phyloP scores from a whole-genome alignment of 2,888 invertebrate species.

The Salpingus planirostris region DNA sequence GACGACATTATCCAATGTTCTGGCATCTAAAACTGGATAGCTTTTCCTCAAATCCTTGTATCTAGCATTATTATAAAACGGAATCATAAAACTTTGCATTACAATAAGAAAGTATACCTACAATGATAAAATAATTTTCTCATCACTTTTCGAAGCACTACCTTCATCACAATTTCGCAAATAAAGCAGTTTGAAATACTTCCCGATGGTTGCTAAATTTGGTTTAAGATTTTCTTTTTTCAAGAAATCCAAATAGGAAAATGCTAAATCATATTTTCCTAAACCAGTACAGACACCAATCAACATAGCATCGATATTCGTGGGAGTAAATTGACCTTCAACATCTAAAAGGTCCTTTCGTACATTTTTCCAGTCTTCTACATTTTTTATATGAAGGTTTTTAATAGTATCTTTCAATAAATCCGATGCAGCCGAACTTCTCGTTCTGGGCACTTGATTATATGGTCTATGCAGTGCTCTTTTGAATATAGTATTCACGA shows the following conservation, averaged over 20 bases:
- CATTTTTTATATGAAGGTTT: constrained; percentile 10
- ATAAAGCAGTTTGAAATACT: constrained; percentile 49
- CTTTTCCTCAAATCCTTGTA: constrained; percentile 42
- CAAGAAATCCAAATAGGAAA: constrained; percentile 52
- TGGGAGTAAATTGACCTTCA: constrained; percentile 33
- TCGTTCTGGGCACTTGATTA: too few relatives aligned
- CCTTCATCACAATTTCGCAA: constrained; percentile 27
- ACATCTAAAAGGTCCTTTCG: constrained; percentile 41
- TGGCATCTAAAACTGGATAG: constrained; percentile 51
- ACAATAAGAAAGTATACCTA: too few relatives aligned
- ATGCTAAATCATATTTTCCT: constrained; percentile 44
- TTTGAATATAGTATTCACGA: too few relatives aligned
- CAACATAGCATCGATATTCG: constrained; percentile 53
- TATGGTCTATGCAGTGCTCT: too few relatives aligned
- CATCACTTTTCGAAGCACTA: constrained; percentile 42
- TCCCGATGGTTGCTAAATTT: constrained; percentile 51
- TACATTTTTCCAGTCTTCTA: constrained; percentile 28
- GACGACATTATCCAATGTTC: constrained; percentile 52
- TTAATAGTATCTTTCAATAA: constrained; percentile 11
- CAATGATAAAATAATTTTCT: constrained; percentile 46
- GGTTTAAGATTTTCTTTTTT: constrained; percentile 42
- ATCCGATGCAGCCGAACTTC: constrained; percentile 3
- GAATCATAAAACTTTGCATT: too few relatives aligned
- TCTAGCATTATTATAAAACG: constrained; percentile 11
- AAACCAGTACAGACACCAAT: constrained; percentile 45